Conservation (phyloP, 1,140 invertebrate species). For the Drosophila erecta region DNA sequence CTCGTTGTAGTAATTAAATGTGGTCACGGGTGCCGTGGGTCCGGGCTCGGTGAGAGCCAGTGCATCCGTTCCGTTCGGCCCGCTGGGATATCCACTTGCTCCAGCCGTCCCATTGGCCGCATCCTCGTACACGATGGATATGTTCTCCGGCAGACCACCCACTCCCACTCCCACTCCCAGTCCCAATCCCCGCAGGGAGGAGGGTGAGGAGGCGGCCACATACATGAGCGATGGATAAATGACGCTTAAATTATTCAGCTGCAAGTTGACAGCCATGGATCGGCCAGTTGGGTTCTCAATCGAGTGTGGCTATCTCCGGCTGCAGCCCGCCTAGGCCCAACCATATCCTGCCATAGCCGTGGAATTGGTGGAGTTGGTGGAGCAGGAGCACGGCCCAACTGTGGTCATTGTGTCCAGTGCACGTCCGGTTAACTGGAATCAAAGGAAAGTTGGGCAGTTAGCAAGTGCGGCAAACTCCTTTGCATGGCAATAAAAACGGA, state of each 20-base stretch:
- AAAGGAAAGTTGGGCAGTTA: constrained; percentile 15
- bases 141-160: constrained; percentile 54
- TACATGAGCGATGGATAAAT: constrained; percentile 70
- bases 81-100: constrained; percentile 10
- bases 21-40: constrained; percentile 34
- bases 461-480: not conserved
- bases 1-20: constrained; percentile 73
- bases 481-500: not conserved
- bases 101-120: constrained; percentile 37
- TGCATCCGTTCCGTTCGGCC: constrained; percentile 32
- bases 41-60: constrained; percentile 29
- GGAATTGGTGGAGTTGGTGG: constrained; percentile 3
- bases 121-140: constrained; percentile 69
- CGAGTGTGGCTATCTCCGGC: constrained; percentile 18
- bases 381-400: constrained; percentile 11
- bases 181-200: constrained; percentile 47
- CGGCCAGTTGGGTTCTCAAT: constrained; percentile 20
- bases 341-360: constrained; percentile 19
- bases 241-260: constrained; percentile 56
- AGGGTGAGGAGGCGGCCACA: constrained; percentile 55
- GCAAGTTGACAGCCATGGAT: constrained; percentile 66
- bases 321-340: constrained; percentile 11
- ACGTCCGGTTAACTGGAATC: constrained; percentile 26
- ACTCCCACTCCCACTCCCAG: constrained; percentile 36
- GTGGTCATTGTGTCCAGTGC: constrained; percentile 36